phyloP scores from a whole-genome alignment of 1,140 invertebrate species.

The Scaptomyza montana region DNA sequence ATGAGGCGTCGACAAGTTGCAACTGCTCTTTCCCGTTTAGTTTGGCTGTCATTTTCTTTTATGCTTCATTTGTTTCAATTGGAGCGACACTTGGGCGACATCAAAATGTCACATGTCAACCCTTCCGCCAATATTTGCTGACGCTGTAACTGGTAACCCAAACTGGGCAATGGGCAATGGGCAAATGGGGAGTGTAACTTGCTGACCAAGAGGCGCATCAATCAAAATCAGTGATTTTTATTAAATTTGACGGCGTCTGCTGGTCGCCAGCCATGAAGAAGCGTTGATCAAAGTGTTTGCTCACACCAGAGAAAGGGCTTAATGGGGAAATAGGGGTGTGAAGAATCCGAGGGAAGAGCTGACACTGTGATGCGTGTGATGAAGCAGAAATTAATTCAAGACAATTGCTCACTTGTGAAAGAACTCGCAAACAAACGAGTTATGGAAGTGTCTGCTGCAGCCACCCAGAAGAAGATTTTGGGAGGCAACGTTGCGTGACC shows the following conservation, averaged over 20 bases:
- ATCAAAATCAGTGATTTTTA: slow-evolving; percentile 84
- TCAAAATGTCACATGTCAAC: slow-evolving; percentile 74
- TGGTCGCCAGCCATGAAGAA: slow-evolving; percentile 54
- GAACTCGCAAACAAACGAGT: neutral
- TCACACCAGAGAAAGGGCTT: slow-evolving; percentile 12
- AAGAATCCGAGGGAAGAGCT: slow-evolving; percentile 28
- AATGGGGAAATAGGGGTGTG: slow-evolving; percentile 49
- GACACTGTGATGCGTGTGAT: slow-evolving; percentile 43
- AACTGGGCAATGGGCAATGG: slow-evolving; percentile 13
- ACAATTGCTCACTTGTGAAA: slow-evolving; percentile 75
- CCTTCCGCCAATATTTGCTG: slow-evolving; percentile 78
- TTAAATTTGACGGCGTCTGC: slow-evolving; percentile 83
- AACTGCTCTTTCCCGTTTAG: slow-evolving; percentile 71
- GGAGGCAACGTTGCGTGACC: slow-evolving; percentile 29
- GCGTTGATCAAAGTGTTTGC: slow-evolving; percentile 72
- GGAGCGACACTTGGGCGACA: slow-evolving; percentile 74
- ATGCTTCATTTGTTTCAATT: slow-evolving; percentile 80
- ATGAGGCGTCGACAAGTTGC: slow-evolving; percentile 63
- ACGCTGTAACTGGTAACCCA: slow-evolving; percentile 32
- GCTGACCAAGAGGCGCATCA: slow-evolving; percentile 76
- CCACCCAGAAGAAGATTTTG: slow-evolving; percentile 27
- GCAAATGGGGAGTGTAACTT: slow-evolving; percentile 19
- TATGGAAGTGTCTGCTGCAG: slow-evolving; percentile 29
- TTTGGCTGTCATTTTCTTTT: slow-evolving; percentile 20
- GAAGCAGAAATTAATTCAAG: slow-evolving; percentile 79